These are phyloP conservation scores for Anadara kagoshimensis DNA, from an alignment of 1,140 invertebrate species.

Conservation along the genomic window DNA sequence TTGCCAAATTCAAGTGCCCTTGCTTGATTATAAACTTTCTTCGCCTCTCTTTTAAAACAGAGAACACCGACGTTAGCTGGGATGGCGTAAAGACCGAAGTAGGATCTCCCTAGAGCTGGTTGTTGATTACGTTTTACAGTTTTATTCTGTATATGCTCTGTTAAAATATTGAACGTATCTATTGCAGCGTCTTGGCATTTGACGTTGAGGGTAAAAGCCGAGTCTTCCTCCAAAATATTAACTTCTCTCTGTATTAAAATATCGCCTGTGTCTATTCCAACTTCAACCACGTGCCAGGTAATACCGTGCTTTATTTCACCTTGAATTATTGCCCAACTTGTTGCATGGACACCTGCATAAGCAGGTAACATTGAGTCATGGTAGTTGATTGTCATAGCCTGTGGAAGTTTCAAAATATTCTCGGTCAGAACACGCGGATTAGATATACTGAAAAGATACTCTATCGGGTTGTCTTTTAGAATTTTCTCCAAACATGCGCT, in stretches of 20 bases:
- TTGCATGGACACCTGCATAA: conserved; percentile 54
- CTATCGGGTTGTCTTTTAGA: conserved; percentile 16
- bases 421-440: conserved; percentile 51
- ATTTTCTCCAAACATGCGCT: conserved; percentile 36
- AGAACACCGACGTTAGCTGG: conserved; percentile 54
- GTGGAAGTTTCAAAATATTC: conserved; percentile 38
- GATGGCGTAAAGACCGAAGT: conserved; percentile 49
- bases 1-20: conserved; percentile 47
- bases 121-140: conserved; percentile 29
- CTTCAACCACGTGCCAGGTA: conserved; percentile 53
- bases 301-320: conserved; percentile 52
- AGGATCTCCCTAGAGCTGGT: conserved; percentile 37
- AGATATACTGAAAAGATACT: conserved; percentile 56
- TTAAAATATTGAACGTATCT: conserved; percentile 34
- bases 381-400: conserved; percentile 49
- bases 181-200: conserved; percentile 52
- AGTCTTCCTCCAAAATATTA: conserved; percentile 38
- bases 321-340: conserved; percentile 53
- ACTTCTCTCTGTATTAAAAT: conserved; percentile 44
- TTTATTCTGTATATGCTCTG: conserved; percentile 30
- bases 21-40: conserved; percentile 40
- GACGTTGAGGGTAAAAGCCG: conserved; percentile 52
- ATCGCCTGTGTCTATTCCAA: conserved; percentile 54
- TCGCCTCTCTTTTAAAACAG: conserved; percentile 27
- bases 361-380: conserved; percentile 54